Percentiles rank a stretch among this genome's conserved stretches.
Conservation (phyloP, 2,797 vertebrate species). For the Pygocentrus nattereri region DNA sequence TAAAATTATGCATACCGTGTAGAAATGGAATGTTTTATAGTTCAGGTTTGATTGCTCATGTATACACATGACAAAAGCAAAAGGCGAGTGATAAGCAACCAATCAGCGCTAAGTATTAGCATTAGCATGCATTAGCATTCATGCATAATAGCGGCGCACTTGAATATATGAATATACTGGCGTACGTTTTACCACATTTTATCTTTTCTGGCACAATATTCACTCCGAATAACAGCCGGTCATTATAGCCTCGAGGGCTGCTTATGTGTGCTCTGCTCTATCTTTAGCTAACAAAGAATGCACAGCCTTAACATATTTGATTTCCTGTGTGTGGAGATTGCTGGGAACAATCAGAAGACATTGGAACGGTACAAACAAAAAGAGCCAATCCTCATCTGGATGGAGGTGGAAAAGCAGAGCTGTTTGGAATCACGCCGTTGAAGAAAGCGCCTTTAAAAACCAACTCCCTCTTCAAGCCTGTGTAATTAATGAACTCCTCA, state of each 20-base stretch:
- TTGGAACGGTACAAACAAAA: conserved; percentile 17
- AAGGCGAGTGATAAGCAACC: conserved; percentile 34
- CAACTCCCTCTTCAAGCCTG: conserved; percentile 26
- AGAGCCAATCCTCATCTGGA: conserved; percentile 35
- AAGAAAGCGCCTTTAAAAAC: conserved; percentile 40
- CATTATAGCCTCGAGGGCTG: conserved; percentile 37
- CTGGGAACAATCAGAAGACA: conserved; percentile 25
- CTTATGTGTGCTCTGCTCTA: conserved; percentile 31
- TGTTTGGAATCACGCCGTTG: conserved; percentile 25
- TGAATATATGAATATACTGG: conserved; percentile 52
- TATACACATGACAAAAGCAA: conserved; percentile 22
- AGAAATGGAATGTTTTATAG: not conserved
- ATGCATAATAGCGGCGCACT: conserved; percentile 37
- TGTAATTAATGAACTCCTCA: conserved; percentile 60
- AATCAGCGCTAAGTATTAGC: conserved; percentile 33
- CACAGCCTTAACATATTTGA: conserved; percentile 15
- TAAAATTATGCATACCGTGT: not conserved
- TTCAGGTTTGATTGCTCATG: conserved; percentile 29
- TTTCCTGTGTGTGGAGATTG: conserved; percentile 12
- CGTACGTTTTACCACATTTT: conserved; percentile 21
- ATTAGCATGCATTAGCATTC: conserved; percentile 41
- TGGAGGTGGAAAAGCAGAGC: conserved; percentile 33
- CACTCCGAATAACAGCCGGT: conserved; percentile 44
- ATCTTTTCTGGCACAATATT: conserved; percentile 46
- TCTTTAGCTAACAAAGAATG: conserved; percentile 25